Conservation (phyloP, 2,113 vertebrate genomes). For the Otolemur garnettii region DNA sequence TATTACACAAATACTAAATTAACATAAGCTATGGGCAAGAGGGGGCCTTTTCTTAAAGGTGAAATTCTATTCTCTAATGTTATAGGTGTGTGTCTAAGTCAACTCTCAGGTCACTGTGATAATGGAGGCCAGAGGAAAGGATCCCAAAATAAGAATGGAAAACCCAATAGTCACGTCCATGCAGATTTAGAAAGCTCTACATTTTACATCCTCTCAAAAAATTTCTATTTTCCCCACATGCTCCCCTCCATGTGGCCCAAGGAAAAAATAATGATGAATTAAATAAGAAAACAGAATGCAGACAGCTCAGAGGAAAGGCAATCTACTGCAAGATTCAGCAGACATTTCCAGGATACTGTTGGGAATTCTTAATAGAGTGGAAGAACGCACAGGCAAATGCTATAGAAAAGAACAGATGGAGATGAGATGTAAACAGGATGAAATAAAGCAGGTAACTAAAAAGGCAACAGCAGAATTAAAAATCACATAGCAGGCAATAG, state of each 20-base stretch:
- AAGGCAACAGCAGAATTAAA: background rate
- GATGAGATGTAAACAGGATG: background rate
- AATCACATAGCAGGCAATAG: background rate
- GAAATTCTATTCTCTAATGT: background rate
- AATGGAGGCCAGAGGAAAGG: background rate
- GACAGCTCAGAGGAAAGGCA: background rate
- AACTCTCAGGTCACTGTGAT: background rate
- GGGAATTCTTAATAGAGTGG: background rate
- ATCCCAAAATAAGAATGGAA: background rate
- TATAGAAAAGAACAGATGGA: background rate
- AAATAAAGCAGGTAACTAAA: background rate
- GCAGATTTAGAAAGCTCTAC: background rate
- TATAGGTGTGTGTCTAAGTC: background rate
- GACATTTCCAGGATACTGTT: background rate
- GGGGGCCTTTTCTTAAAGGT: background rate
- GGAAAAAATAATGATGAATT: background rate
- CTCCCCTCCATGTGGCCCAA: background rate
- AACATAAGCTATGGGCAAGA: fast-evolving
- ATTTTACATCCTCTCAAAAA: background rate
- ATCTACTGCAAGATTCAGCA: background rate
- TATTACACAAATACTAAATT: background rate
- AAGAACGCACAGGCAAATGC: background rate
- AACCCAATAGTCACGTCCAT: background rate
- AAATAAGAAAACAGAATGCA: background rate
- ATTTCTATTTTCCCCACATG: background rate